A percentile compares a stretch with the other conserved stretches of the same genome.
These are phyloP conservation scores for Tragelaphus imberbis DNA, from an alignment of 2,113 vertebrate genomes.

Conservation along the genomic window DNA sequence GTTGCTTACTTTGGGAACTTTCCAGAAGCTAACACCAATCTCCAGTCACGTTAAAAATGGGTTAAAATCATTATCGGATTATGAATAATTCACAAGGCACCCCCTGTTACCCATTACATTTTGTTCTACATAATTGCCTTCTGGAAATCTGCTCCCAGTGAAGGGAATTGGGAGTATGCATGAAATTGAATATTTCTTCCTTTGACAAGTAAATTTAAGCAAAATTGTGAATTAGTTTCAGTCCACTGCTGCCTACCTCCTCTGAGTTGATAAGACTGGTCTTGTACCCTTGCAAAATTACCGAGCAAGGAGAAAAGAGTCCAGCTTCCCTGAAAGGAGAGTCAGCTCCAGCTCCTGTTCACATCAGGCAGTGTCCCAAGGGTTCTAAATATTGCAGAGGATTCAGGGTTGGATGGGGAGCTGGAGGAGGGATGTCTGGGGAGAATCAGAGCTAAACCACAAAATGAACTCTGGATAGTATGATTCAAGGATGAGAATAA, in stretches of 20 bases:
- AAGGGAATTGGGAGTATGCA: conserved; percentile 66
- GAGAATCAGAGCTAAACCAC: neutral
- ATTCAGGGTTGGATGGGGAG: neutral
- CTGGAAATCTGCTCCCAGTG: conserved; percentile 69
- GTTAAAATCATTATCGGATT: conserved; percentile 71
- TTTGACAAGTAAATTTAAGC: conserved; percentile 72
- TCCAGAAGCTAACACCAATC: conserved; percentile 56
- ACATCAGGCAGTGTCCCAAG: neutral
- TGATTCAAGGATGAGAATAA: neutral
- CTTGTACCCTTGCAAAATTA: conserved; percentile 25
- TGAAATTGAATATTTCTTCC: conserved; percentile 68
- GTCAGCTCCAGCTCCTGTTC: neutral
- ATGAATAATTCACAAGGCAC: conserved; percentile 73
- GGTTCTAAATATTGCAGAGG: neutral
- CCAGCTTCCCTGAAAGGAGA: neutral
- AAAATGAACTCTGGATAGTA: neutral
- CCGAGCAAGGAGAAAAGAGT: neutral
- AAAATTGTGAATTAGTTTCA: conserved; percentile 66
- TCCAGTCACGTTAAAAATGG: conserved; percentile 60
- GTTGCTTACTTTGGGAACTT: conserved; percentile 62
- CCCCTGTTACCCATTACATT: conserved; percentile 72
- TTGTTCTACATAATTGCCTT: conserved; percentile 75
- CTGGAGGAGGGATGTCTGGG: neutral
- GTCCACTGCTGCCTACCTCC: conserved; percentile 33
- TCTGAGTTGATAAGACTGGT: conserved; percentile 38